Conservation (phyloP, 2,113 vertebrate species). For the Felis chaus region DNA sequence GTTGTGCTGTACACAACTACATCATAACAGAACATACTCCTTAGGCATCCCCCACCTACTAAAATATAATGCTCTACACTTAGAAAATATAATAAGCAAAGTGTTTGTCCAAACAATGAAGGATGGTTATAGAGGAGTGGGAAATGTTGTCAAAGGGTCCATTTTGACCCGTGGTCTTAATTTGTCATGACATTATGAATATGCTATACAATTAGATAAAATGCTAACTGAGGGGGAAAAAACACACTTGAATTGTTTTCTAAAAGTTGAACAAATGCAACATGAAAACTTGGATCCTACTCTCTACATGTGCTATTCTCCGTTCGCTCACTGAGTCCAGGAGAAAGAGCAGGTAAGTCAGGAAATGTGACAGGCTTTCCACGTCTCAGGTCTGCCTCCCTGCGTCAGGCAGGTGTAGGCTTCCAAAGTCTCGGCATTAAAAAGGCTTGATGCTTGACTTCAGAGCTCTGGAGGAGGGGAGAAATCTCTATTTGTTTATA, state of each 20-base stretch:
- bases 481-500: slow-evolving; percentile 79
- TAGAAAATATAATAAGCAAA: background rate
- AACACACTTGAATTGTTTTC: background rate
- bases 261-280: slow-evolving; percentile 9
- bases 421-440: background rate
- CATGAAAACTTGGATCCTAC: background rate
- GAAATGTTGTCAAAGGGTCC: background rate
- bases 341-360: background rate
- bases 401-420: slow-evolving; percentile 36
- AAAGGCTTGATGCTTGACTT: background rate
- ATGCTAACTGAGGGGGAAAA: background rate
- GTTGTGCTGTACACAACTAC: background rate
- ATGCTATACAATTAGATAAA: slow-evolving; percentile 2
- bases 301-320: background rate
- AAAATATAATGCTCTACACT: background rate
- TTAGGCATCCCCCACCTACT: background rate
- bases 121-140: background rate
- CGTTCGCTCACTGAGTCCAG: background rate
- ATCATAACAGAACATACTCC: background rate
- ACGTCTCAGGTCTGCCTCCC: slow-evolving; percentile 52
- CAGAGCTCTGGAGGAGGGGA: slow-evolving; percentile 54
- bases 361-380: accelerated
- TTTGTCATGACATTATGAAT: background rate
- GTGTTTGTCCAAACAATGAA: background rate
- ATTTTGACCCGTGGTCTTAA: slow-evolving; percentile 2